Percentiles rank a stretch among this genome's conserved stretches.
Evolutionary conservation across 1,140 invertebrate genomes (phyloP).

Genomic region (Zophobas atratus): DNA sequence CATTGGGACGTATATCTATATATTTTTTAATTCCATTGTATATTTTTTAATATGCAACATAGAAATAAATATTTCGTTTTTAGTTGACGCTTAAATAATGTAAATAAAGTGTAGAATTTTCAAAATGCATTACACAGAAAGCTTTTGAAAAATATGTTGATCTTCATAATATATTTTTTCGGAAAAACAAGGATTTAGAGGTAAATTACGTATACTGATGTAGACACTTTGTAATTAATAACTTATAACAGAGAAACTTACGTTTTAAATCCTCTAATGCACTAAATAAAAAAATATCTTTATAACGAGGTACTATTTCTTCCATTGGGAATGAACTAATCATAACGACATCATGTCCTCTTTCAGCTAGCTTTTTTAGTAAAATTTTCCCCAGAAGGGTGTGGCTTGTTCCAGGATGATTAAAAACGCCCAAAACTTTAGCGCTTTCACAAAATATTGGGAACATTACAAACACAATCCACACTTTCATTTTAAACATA

Average conservation of each 20-base stretch:
- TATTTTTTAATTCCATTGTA: too few species aligned
- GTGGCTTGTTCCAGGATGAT: slow-evolving; percentile 70
- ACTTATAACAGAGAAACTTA: slow-evolving; percentile 6
- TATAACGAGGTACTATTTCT: slow-evolving; percentile 53
- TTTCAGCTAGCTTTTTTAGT: slow-evolving; percentile 70
- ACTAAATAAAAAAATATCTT: slow-evolving; percentile 5
- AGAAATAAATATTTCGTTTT: too few species aligned
- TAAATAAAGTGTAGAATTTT: too few species aligned
- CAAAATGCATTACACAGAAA: too few species aligned
- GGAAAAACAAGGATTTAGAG: too few species aligned
- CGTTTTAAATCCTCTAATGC: slow-evolving; percentile 27
- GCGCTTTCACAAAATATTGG: slow-evolving; percentile 13
- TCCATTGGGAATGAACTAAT: slow-evolving; percentile 71
- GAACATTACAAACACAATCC: neutral
- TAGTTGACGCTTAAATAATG: too few species aligned
- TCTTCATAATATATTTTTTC: too few species aligned
- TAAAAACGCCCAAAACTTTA: slow-evolving; percentile 36
- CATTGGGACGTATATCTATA: too few species aligned
- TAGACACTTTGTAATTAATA: too few species aligned
- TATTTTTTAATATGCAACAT: too few species aligned
- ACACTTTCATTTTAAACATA: slow-evolving; percentile 15
- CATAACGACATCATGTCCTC: slow-evolving; percentile 74
- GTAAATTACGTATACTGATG: too few species aligned
- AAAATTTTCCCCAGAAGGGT: slow-evolving; percentile 71
- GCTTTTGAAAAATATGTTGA: too few species aligned